A percentile compares a stretch with the other conserved stretches of the same genome.
Evolutionary conservation across 2,888 invertebrate genomes (phyloP).

Genomic region (Trichogramma dendrolimi): DNA sequence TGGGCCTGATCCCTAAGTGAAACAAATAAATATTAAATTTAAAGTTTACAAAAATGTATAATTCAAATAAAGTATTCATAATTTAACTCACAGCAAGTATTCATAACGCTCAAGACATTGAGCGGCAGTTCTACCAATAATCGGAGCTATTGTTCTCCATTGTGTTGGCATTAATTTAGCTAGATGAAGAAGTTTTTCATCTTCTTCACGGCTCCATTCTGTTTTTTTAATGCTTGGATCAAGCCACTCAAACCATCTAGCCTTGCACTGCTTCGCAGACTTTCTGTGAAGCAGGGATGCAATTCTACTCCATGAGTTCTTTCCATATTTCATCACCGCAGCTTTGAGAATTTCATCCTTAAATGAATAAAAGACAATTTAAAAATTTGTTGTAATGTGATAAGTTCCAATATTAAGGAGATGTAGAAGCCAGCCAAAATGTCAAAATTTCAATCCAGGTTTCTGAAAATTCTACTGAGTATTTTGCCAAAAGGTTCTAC

Average conservation of each 20-base stretch:
- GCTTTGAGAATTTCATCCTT: conserved; percentile 99
- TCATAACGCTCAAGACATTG: conserved; percentile 98
- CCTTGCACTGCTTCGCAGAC: conserved; percentile 99
- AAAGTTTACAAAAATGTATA: neutral
- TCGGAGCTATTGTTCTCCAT: conserved; percentile 99
- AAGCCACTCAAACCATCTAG: conserved; percentile 99
- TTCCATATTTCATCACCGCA: conserved; percentile 99
- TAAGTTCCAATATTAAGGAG: no score
- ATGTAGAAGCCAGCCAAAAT: no score
- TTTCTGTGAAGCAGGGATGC: conserved; percentile 96
- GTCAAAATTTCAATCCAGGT: no score
- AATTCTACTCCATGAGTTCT: conserved; percentile 99
- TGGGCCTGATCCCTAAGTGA: conserved; percentile 88
- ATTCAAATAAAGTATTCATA: conserved; percentile 3
- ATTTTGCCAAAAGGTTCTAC: no score
- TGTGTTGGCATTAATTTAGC: conserved; percentile 99
- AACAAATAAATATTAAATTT: conserved; percentile 13
- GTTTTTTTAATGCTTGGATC: conserved; percentile 99
- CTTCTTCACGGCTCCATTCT: conserved; percentile 99
- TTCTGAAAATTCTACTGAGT: no score
- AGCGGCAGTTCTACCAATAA: conserved; percentile 96
- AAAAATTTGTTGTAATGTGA: neutral
- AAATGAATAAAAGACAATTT: conserved; percentile 19
- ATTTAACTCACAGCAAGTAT: conserved; percentile 75
- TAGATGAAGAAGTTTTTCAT: conserved; percentile 93